These are phyloP conservation scores for Crenuchus spilurus DNA, from an alignment of 2,797 vertebrate species.

Conservation along the genomic window DNA sequence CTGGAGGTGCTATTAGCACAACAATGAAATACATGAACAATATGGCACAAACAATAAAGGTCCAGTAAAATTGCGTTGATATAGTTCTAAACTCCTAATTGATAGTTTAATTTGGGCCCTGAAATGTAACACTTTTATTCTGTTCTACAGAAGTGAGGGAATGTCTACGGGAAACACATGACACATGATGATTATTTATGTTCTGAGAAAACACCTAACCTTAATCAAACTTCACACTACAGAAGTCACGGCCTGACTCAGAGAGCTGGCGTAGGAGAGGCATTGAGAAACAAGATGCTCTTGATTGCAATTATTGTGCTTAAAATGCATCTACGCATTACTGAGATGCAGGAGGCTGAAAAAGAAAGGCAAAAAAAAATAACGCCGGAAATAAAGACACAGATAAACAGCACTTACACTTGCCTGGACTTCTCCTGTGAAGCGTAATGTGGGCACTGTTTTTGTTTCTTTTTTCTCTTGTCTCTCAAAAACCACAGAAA, in stretches of 20 bases:
- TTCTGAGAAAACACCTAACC: neutral
- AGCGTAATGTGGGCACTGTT: neutral
- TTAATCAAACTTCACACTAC: neutral
- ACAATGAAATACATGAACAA: too few relatives aligned
- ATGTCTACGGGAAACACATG: too few relatives aligned
- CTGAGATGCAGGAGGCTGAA: neutral
- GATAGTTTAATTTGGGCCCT: too few relatives aligned
- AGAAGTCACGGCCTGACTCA: neutral
- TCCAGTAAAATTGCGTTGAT: too few relatives aligned
- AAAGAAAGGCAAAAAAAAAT: neutral
- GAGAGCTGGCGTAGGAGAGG: neutral
- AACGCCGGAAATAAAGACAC: neutral
- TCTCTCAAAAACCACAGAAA: neutral
- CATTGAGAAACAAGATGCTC: neutral
- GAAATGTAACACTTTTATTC: too few relatives aligned
- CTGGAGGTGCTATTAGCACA: too few relatives aligned
- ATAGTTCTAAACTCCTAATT: too few relatives aligned
- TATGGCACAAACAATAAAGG: too few relatives aligned
- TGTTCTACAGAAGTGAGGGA: too few relatives aligned
- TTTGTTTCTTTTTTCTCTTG: neutral
- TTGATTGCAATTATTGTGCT: slow-evolving; percentile 8
- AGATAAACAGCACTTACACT: neutral
- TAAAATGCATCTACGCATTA: neutral
- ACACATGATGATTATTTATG: too few relatives aligned
- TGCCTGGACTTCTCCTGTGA: neutral